A percentile compares a stretch with the other conserved stretches of the same genome.
Conservation (phyloP, 2,113 vertebrate species). For the Neopipo cinnamomea region DNA sequence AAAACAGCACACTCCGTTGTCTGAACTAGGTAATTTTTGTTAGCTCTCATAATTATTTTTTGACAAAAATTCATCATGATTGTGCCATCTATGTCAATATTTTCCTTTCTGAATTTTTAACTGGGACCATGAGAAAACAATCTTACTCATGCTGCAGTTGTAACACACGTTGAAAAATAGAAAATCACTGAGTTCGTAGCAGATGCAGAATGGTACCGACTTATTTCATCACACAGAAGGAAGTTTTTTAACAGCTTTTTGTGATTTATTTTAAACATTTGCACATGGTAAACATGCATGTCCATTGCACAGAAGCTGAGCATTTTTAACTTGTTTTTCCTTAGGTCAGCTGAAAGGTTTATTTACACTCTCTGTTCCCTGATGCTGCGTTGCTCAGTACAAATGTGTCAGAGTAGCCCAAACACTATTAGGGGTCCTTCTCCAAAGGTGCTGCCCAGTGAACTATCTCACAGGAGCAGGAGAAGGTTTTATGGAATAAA, state of each 20-base stretch:
- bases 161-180: not conserved
- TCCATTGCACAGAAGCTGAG: not conserved
- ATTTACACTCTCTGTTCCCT: not conserved
- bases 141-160: not conserved
- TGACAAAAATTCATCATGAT: not conserved
- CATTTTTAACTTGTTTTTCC: not conserved
- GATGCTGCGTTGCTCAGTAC: rapidly evolving
- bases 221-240: not conserved
- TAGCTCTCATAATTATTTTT: not conserved
- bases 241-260: not conserved
- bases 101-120: not conserved
- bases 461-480: not conserved
- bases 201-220: not conserved
- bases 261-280: not conserved
- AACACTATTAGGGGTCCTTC: not conserved
- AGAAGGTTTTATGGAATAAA: not conserved
- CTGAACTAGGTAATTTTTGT: not conserved
- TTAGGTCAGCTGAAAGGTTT: not conserved
- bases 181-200: not conserved
- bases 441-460: not conserved
- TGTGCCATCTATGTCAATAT: not conserved
- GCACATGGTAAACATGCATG: not conserved
- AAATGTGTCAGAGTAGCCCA: not conserved
- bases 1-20: not conserved
- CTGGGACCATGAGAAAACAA: not conserved